These are phyloP conservation scores for Dromius quadrimaculatus DNA, from an alignment of 2,888 invertebrate genomes.

Conservation along the genomic window DNA sequence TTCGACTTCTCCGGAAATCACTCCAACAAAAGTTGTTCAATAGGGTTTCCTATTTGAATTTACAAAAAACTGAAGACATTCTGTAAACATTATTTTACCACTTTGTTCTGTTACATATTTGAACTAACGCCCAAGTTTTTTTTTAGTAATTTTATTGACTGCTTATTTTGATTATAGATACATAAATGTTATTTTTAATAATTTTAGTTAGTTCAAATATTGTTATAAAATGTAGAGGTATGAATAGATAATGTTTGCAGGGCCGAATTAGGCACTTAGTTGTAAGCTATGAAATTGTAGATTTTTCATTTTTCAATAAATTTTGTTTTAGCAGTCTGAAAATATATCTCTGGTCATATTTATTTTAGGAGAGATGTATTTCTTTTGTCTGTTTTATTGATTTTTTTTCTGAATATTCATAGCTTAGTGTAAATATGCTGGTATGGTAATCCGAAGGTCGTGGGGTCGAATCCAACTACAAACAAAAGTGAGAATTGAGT, in stretches of 20 bases:
- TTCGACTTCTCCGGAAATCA: not conserved
- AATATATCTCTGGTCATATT: too few relatives aligned
- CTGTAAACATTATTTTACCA: constrained; percentile 32
- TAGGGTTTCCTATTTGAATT: too few relatives aligned
- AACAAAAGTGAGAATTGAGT: too few relatives aligned
- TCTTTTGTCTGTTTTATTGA: too few relatives aligned
- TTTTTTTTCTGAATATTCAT: too few relatives aligned
- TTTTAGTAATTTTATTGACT: constrained; percentile 4
- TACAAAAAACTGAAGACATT: not conserved
- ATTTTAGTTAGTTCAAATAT: not conserved
- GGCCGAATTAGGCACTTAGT: constrained; percentile 15
- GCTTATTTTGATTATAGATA: too few relatives aligned
- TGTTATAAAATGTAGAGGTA: constrained; percentile 10
- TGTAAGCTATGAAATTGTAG: not conserved
- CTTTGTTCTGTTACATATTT: not conserved
- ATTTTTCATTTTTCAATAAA: constrained; percentile 6
- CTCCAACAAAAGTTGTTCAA: too few relatives aligned
- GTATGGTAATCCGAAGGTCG: too few relatives aligned
- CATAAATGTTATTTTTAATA: too few relatives aligned
- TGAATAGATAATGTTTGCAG: constrained; percentile 42
- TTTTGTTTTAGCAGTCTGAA: constrained; percentile 18
- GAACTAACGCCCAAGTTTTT: not conserved
- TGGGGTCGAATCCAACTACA: too few relatives aligned
- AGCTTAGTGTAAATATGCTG: too few relatives aligned
- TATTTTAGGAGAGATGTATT: too few relatives aligned